phyloP scores from a whole-genome alignment of 2,888 invertebrate genomes.

The Patella depressa region DNA sequence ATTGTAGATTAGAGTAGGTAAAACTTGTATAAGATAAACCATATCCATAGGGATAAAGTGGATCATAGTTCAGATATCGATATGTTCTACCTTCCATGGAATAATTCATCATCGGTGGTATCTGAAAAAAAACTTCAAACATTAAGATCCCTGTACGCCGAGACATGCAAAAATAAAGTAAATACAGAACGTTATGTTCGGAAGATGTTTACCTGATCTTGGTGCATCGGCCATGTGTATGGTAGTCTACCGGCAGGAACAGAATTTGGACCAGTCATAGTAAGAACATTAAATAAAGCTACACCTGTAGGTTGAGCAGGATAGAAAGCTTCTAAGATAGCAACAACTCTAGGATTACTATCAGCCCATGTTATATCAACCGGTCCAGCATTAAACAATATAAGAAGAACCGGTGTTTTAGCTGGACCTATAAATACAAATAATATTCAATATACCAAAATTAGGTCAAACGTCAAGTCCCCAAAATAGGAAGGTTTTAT shows the following conservation, averaged over 20 bases:
- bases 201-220: neutral
- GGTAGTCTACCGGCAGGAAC: neutral
- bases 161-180: too few relatives aligned
- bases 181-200: too few relatives aligned
- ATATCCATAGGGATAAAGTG: constrained; percentile 52
- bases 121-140: constrained; percentile 29
- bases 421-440: neutral
- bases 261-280: neutral
- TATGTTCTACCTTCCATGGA: constrained; percentile 61
- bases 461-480: too few relatives aligned
- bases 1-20: constrained; percentile 33
- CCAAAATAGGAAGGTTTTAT: too few relatives aligned
- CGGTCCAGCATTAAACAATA: neutral
- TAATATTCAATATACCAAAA: too few relatives aligned
- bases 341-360: neutral
- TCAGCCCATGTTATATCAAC: neutral
- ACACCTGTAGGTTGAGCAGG: neutral
- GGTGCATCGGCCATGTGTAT: neutral
- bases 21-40: constrained; percentile 48
- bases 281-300: neutral
- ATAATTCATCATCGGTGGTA: constrained; percentile 50
- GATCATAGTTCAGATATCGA: constrained; percentile 54
- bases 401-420: neutral
- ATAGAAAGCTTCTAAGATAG: neutral
- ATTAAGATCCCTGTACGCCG: neutral